Evolutionary conservation across 2,888 invertebrate genomes (phyloP), one percentile per base, ranked within the genome.

Genomic region (Dinocampus coccinellae): DNA sequence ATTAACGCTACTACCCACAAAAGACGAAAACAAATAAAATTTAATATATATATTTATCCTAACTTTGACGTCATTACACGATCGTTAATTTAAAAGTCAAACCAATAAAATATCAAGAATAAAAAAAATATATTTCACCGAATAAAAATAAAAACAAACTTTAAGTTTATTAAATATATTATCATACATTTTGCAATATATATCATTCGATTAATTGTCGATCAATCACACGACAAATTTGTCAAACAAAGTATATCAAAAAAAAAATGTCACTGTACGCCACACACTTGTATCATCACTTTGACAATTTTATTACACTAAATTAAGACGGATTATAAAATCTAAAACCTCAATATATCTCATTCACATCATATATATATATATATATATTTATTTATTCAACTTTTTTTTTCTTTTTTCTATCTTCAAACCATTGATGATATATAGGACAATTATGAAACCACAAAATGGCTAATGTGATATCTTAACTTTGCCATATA

Each of bases 61-160:
- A 6, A 22, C 16, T 22, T 62, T 39, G 39, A 62, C 62, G 62
- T 62, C 42, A 62, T 62, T n/a, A 60, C 42, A n/a, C 24, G 26
- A 39, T 42, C 39, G 62, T 42, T 24, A 42, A 47, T 24, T 24
- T 16, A 24, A 13, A 24, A 39, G n/a, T 39, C 22, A 55, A n/a
- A 6, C 22, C 33, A 42, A 62, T 39, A 42, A 62, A 10, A 24
- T 13, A n/a, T 39, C 26, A 20, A n/a, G 7, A 24, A 26, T 29
- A 13, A n/a, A 11, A 24, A n/a, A n/a, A n/a, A n/a, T 22, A 61
- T 36, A 22, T 36, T 11, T 61, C 11, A 61, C 20, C 22, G n/a
- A 36, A 61, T 36, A 36, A 36, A 33, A 3, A 22, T 16, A 33
- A 24, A 24, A 24, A 39, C 7, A 20, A 10, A 26, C 7, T 22